Evolutionary conservation across 2,797 vertebrate genomes (phyloP), one percentile per base, ranked within the genome.

Genomic region (Benthosema pterotum): DNA sequence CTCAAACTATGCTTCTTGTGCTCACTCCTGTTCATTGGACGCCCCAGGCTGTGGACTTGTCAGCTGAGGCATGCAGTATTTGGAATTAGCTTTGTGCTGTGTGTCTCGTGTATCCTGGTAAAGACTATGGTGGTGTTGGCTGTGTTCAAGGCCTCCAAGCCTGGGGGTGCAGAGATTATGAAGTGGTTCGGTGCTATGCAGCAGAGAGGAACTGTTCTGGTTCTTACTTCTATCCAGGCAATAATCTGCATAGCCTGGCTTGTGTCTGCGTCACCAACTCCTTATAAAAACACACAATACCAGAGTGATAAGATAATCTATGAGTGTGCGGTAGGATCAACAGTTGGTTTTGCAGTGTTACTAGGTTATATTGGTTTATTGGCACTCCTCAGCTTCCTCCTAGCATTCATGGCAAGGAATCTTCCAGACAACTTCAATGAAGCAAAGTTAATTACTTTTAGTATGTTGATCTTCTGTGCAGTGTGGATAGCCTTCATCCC

Each of bases 1-100:
- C 67, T 78, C n/a, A 73, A 65, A 52, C 67, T 75, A 19, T 77
- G 75, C 56, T 77, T 77, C 48, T 52, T 77, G 51, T 77, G 75
- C 45, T 67, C 68, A 2, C 25, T 77, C 2, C 52, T 69, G 11
- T 77, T 77, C 32, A 77, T 77, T 65, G 75, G 75, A 12, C 57
- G 9, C 15, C 75, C 75, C 0, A 45, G 54, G 11, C 15, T 46
- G n/a, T 62, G 63, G 57, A 66, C 63, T 12, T 72, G 63, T 32
- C 56, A 48, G 4, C 25, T 52, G 53, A 0, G 57, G n/a, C 0
- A 38, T 11, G 32, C 32, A 11, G 8, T 38, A 11, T 38, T 38
- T 38, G 32, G 32, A 2, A 38, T 38, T 2, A 38, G 32, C 1
- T 38, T 38, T 38, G 32, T 11, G 32, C 9, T 38, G 32, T 9